Conservation (phyloP, 2,888 invertebrate species). For the Trissonchulus latispiculum region DNA sequence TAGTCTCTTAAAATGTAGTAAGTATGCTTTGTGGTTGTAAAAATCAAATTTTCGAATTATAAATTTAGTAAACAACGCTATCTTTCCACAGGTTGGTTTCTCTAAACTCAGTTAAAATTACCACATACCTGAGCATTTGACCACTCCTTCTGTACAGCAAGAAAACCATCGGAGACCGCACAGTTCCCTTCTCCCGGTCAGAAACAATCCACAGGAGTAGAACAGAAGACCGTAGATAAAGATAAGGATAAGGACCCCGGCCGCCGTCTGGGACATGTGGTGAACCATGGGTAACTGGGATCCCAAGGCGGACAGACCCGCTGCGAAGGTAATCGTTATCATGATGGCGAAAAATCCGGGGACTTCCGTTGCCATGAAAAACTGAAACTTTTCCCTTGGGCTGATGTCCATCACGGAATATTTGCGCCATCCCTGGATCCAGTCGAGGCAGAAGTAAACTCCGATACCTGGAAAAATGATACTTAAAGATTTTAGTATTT, state of each 20-base stretch:
- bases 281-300: not conserved
- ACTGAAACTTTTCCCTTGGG: slow-evolving; percentile 37
- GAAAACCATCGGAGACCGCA: slow-evolving; percentile 41
- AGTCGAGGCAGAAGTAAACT: not conserved
- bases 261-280: not conserved
- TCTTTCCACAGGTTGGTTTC: no score
- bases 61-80: no score
- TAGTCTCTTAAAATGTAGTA: no score
- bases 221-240: not conserved
- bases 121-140: not conserved
- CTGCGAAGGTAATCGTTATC: slow-evolving; percentile 29
- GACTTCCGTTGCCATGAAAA: slow-evolving; percentile 38
- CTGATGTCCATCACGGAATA: slow-evolving; percentile 11
- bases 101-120: no score
- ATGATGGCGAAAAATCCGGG: slow-evolving; percentile 30
- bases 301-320: slow-evolving; percentile 5
- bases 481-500: not conserved
- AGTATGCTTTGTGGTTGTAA: no score
- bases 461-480: slow-evolving; percentile 3
- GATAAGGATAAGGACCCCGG: not conserved
- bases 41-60: no score
- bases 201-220: slow-evolving; percentile 11
- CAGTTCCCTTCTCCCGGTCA: slow-evolving; percentile 33
- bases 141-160: slow-evolving; percentile 10
- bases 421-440: slow-evolving; percentile 22